Evolutionary conservation across 2,797 vertebrate species (phyloP).

Genomic region (Phrynocephalus vlangalii): DNA sequence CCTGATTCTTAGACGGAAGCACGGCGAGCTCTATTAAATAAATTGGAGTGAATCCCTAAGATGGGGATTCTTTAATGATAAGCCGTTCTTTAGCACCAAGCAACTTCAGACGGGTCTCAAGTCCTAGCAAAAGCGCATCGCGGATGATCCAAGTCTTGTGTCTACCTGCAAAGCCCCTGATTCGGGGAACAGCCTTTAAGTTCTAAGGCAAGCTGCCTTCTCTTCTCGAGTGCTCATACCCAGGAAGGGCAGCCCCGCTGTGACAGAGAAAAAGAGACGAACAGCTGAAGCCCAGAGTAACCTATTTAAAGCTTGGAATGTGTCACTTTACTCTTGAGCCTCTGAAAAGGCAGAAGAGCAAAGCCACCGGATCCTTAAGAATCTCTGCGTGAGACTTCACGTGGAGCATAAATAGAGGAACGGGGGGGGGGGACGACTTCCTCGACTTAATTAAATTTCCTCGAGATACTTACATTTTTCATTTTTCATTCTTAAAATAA

Average conservation of each 20-base stretch:
- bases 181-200: neutral
- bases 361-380: constrained; percentile 16
- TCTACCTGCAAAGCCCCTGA: too few relatives aligned
- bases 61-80: too few relatives aligned
- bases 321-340: neutral
- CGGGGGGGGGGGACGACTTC: constrained; percentile 17
- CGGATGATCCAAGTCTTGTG: neutral
- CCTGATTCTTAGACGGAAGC: too few relatives aligned
- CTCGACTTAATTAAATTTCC: constrained; percentile 42
- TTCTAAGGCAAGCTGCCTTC: too few relatives aligned
- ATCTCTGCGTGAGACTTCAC: neutral
- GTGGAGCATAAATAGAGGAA: constrained; percentile 11
- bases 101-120: too few relatives aligned
- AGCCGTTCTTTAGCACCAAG: too few relatives aligned
- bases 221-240: too few relatives aligned
- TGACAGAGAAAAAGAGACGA: neutral
- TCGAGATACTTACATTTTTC: constrained; percentile 16
- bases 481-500: neutral
- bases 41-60: too few relatives aligned
- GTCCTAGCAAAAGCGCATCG: too few relatives aligned
- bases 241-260: neutral
- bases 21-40: too few relatives aligned
- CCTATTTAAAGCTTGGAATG: constrained; percentile 32
- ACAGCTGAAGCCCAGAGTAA: neutral
- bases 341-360: constrained; percentile 17